Evolutionary conservation across 2,113 vertebrate genomes (phyloP).

Genomic region (Myodes glareolus): DNA sequence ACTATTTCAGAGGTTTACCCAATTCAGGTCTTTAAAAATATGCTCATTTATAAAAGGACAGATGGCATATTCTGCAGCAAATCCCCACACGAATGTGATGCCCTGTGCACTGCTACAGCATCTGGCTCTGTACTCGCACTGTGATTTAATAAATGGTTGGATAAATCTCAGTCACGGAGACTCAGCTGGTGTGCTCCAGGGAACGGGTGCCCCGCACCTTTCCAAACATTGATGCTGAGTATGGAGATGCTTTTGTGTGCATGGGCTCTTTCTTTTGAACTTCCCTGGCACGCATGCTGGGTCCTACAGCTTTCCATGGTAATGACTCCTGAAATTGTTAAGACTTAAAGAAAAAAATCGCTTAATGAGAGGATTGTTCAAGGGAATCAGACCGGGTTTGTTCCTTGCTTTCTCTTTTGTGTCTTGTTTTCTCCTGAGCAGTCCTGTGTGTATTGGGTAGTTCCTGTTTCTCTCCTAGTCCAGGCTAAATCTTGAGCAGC

Average conservation of each 20-base stretch:
- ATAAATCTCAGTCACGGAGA: not conserved
- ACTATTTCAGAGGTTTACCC: not conserved
- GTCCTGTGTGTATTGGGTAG: not conserved
- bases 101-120: not conserved
- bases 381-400: not conserved
- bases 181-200: not conserved
- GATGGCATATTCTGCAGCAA: not conserved
- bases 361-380: not conserved
- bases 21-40: not conserved
- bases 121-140: not conserved
- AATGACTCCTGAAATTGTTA: not conserved
- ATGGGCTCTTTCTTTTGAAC: not conserved
- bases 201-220: not conserved
- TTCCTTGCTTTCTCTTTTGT: not conserved
- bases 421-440: not conserved
- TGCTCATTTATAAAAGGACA: not conserved
- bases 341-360: not conserved
- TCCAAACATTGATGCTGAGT: not conserved
- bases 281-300: not conserved
- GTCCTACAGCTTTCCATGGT: not conserved
- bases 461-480: not conserved
- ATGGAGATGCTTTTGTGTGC: not conserved
- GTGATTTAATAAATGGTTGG: not conserved
- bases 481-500: not conserved
- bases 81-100: not conserved